phyloP scores from a whole-genome alignment of 2,888 invertebrate species.

The Dryocosmus kuriphilus region DNA sequence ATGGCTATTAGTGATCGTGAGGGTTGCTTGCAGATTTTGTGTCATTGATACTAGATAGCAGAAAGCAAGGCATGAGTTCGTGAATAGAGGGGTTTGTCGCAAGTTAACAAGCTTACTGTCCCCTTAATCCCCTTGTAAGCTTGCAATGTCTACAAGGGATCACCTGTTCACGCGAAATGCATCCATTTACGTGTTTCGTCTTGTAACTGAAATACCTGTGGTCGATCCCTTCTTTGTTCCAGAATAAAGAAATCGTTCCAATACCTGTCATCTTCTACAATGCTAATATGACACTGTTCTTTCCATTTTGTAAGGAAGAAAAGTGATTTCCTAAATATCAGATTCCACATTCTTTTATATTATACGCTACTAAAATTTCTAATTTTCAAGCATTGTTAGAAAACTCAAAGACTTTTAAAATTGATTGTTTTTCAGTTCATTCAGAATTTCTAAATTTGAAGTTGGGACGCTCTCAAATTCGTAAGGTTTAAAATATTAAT shows the following conservation, averaged over 20 bases:
- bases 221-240: slow-evolving; percentile 47
- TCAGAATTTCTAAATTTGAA: too few relatives aligned
- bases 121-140: slow-evolving; percentile 77
- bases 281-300: slow-evolving; percentile 13
- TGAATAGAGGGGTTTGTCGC: slow-evolving; percentile 63
- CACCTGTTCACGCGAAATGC: slow-evolving; percentile 77
- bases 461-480: too few relatives aligned
- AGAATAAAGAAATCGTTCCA: slow-evolving; percentile 56
- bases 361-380: background rate
- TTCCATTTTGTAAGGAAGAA: slow-evolving; percentile 28
- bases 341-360: background rate
- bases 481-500: too few relatives aligned
- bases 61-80: slow-evolving; percentile 27
- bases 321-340: background rate
- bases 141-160: slow-evolving; percentile 78
- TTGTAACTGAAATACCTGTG: slow-evolving; percentile 56
- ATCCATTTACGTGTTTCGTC: slow-evolving; percentile 72
- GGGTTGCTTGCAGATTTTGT: slow-evolving; percentile 10
- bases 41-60: slow-evolving; percentile 18
- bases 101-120: slow-evolving; percentile 77
- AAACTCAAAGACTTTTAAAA: too few relatives aligned
- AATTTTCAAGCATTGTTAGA: too few relatives aligned
- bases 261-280: slow-evolving; percentile 16
- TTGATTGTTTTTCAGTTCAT: too few relatives aligned
- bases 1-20: background rate